Percentiles rank a stretch among this genome's conserved stretches.
Evolutionary conservation across 2,113 vertebrate genomes (phyloP).

Genomic region (Merops nubicus): DNA sequence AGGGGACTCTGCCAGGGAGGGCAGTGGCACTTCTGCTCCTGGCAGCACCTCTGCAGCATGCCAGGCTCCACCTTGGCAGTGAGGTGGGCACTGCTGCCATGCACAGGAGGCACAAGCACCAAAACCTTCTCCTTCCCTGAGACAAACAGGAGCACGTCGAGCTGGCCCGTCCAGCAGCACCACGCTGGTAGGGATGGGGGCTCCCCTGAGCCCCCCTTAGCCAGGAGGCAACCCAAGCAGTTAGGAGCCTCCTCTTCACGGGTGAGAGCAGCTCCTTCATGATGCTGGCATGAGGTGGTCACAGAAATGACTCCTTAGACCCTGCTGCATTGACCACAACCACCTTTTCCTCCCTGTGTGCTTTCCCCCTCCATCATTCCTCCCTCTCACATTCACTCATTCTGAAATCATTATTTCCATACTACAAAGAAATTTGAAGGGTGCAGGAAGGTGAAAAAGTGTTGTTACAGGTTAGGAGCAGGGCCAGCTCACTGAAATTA

Average conservation of each 20-base stretch:
- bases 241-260: not conserved
- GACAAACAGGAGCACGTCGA: not conserved
- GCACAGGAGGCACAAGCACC: not conserved
- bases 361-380: not conserved
- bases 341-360: not conserved
- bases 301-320: not conserved
- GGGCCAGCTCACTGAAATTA: not conserved
- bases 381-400: not conserved
- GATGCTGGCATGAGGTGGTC: not conserved
- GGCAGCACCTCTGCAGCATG: fast-evolving
- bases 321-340: not conserved
- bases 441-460: not conserved
- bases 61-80: no score
- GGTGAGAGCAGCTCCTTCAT: not conserved
- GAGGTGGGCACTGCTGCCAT: no score
- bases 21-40: fast-evolving
- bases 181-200: not conserved
- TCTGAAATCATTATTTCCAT: not conserved
- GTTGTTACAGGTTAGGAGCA: not conserved
- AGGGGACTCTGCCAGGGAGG: not conserved
- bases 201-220: not conserved
- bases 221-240: fast-evolving
- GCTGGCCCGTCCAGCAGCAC: no score
- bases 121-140: not conserved
- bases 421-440: not conserved